A percentile compares a stretch with the other conserved stretches of the same genome.
Evolutionary conservation across 2,888 invertebrate species (phyloP).

Genomic region (Hyles lineata): DNA sequence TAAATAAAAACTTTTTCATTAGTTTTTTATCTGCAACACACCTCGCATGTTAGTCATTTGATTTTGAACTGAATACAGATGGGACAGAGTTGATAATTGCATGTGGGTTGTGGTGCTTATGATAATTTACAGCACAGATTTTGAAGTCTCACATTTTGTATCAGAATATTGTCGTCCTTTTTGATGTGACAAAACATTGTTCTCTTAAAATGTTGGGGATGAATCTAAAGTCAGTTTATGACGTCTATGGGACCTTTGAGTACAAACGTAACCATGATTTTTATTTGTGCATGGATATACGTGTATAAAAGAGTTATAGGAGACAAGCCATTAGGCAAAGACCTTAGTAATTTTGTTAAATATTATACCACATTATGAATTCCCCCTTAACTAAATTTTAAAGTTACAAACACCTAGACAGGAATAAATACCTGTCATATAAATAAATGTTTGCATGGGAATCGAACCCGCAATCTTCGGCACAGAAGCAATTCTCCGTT

Average conservation of each 20-base stretch:
- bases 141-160: slow-evolving; percentile 72
- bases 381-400: too few species aligned
- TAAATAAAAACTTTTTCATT: slow-evolving; percentile 78
- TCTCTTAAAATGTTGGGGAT: slow-evolving; percentile 74
- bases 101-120: slow-evolving; percentile 37
- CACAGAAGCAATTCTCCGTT: too few species aligned
- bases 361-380: not conserved
- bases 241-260: slow-evolving; percentile 71
- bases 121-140: slow-evolving; percentile 45
- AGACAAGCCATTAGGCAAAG: slow-evolving; percentile 46
- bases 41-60: slow-evolving; percentile 35
- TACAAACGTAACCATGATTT: slow-evolving; percentile 71
- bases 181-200: slow-evolving; percentile 75
- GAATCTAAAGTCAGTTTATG: slow-evolving; percentile 75
- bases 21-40: slow-evolving; percentile 49
- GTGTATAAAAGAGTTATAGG: slow-evolving; percentile 50
- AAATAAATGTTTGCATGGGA: too few species aligned
- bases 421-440: too few species aligned
- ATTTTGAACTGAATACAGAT: slow-evolving; percentile 38
- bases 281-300: slow-evolving; percentile 69
- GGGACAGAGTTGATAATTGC: slow-evolving; percentile 34
- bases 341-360: not conserved
- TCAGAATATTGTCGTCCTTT: slow-evolving; percentile 72
- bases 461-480: too few species aligned
- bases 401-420: too few species aligned